phyloP scores from a whole-genome alignment of 2,113 vertebrate genomes.

The Rhipidura dahli region DNA sequence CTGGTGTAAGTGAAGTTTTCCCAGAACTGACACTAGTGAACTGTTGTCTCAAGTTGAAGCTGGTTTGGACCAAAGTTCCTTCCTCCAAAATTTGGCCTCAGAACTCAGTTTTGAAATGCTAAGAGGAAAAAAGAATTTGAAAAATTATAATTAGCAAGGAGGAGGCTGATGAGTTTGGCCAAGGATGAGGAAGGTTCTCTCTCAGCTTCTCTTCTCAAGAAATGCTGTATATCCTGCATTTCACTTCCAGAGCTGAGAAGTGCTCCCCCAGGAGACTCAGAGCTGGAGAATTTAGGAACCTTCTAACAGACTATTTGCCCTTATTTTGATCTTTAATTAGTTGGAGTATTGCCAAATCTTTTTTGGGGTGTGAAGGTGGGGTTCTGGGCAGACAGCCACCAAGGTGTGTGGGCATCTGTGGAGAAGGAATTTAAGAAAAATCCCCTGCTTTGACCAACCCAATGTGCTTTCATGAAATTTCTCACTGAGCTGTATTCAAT shows the following conservation, averaged over 20 bases:
- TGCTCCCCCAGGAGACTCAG: not conserved
- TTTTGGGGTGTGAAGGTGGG: not conserved
- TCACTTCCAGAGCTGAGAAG: not conserved
- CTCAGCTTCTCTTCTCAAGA: not conserved
- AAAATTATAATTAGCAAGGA: not conserved
- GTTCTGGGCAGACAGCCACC: not conserved
- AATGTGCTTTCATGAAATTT: not conserved
- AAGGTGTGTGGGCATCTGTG: not conserved
- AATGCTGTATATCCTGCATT: not conserved
- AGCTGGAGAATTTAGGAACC: not conserved
- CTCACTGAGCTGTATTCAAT: not conserved
- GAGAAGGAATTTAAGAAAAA: constrained; percentile 3
- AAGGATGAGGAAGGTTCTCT: not conserved
- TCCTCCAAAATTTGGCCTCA: constrained; percentile 8
- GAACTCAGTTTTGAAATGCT: constrained; percentile 17
- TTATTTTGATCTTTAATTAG: constrained; percentile 8
- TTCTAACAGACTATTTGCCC: not conserved
- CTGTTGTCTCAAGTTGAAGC: not conserved
- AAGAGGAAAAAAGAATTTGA: not conserved
- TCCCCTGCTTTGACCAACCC: not conserved
- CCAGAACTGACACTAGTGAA: constrained; percentile 15
- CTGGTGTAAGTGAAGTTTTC: constrained; percentile 21
- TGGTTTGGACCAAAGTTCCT: constrained; percentile 37
- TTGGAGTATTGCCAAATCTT: not conserved
- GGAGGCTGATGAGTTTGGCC: not conserved